Conservation (phyloP, 2,888 invertebrate genomes). For the Galeruca laticollis region DNA sequence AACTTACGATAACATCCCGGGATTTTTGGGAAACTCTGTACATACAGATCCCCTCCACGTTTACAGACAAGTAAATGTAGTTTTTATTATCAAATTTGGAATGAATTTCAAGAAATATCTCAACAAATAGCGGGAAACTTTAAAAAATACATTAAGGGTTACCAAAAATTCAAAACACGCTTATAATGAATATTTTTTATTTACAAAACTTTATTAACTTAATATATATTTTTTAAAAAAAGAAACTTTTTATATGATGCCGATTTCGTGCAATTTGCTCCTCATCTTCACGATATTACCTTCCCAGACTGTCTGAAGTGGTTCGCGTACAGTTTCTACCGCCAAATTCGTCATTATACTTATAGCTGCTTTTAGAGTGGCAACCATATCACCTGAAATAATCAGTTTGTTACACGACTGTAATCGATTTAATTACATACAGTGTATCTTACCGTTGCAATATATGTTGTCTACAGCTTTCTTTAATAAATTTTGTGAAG, state of each 20-base stretch:
- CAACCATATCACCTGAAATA: slow-evolving; percentile 75
- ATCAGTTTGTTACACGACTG: too few species aligned
- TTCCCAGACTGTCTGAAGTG: slow-evolving; percentile 68
- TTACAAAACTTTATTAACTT: not conserved
- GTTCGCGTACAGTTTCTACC: slow-evolving; percentile 74
- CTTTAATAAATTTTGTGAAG: slow-evolving; percentile 70
- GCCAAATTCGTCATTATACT: slow-evolving; percentile 72
- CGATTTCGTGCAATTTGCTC: slow-evolving; percentile 54
- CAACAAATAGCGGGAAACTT: too few species aligned
- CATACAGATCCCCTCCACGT: too few species aligned
- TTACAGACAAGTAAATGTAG: too few species aligned
- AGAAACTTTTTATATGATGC: slow-evolving; percentile 50
- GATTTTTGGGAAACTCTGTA: too few species aligned
- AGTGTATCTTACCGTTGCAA: slow-evolving; percentile 67
- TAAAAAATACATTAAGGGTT: too few species aligned
- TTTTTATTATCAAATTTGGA: too few species aligned
- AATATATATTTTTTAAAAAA: not conserved
- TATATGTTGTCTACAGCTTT: slow-evolving; percentile 69
- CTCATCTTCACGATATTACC: slow-evolving; percentile 54
- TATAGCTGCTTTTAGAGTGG: slow-evolving; percentile 79
- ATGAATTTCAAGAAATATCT: too few species aligned
- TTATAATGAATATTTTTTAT: not conserved
- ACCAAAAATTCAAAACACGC: too few species aligned
- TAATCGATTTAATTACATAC: too few species aligned
- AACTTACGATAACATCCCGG: too few species aligned